phyloP scores from a whole-genome alignment of 2,113 vertebrate species.

The Phyllostomus hastatus region DNA sequence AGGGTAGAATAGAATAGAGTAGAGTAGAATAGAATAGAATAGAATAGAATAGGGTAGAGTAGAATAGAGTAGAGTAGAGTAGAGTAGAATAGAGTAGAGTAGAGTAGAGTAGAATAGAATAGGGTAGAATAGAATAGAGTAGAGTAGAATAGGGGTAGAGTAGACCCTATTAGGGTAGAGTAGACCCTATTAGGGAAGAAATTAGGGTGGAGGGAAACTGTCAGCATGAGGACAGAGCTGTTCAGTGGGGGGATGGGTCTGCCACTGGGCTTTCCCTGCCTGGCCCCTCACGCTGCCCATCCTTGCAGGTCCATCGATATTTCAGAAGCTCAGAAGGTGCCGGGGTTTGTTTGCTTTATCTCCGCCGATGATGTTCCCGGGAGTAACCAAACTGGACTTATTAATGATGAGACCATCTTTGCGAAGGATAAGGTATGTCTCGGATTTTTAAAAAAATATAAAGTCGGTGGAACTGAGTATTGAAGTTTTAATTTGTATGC shows the following conservation, averaged over 20 bases:
- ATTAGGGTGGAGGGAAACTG: not conserved
- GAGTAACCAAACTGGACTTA: constrained; percentile 86
- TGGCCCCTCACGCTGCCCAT: not conserved
- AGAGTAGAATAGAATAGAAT: too few relatives aligned
- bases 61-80: too few relatives aligned
- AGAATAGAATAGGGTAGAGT: too few relatives aligned
- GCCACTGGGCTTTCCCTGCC: not conserved
- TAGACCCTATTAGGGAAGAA: not conserved
- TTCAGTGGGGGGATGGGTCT: not conserved
- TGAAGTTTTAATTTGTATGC: constrained; percentile 14
- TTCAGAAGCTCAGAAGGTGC: constrained; percentile 82
- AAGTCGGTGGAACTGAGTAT: not conserved
- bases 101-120: too few relatives aligned
- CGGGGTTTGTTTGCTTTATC: constrained; percentile 90
- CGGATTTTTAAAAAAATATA: not conserved
- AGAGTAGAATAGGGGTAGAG: not conserved
- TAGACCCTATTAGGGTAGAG: too few relatives aligned
- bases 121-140: not conserved
- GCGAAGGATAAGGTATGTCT: constrained; percentile 84
- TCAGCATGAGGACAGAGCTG: not conserved
- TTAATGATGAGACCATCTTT: constrained; percentile 89
- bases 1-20: not conserved
- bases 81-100: too few relatives aligned
- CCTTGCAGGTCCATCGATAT: constrained; percentile 86
- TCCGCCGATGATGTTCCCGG: constrained; percentile 89